These are phyloP conservation scores for Poecilia gillii DNA, from an alignment of 2,797 vertebrate species.

Conservation along the genomic window DNA sequence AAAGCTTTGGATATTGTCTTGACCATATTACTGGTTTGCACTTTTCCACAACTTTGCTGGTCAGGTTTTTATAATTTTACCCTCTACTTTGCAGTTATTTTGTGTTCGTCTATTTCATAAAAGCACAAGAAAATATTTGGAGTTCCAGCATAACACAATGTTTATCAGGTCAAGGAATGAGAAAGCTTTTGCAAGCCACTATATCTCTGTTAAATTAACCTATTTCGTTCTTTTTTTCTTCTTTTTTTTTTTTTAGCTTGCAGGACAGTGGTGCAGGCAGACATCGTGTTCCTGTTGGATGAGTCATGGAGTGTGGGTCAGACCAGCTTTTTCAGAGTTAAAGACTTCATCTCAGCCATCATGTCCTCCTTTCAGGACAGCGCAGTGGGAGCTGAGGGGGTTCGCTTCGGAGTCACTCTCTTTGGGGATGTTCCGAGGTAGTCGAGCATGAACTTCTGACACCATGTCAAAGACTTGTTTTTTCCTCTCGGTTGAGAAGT, in stretches of 20 bases:
- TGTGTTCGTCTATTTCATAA: background rate
- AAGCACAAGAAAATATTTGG: background rate
- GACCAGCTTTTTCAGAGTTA: slow-evolving; percentile 77
- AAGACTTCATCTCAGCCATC: slow-evolving; percentile 81
- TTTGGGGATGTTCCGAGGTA: slow-evolving; percentile 86
- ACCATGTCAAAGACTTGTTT: slow-evolving; percentile 4
- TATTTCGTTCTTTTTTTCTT: background rate
- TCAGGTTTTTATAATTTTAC: background rate
- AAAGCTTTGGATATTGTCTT: background rate
- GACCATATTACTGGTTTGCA: background rate
- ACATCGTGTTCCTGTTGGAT: slow-evolving; percentile 88
- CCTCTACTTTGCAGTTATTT: background rate
- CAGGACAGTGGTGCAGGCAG: slow-evolving; percentile 80
- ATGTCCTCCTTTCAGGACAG: slow-evolving; percentile 79
- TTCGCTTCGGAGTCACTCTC: slow-evolving; percentile 87
- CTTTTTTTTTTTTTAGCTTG: slow-evolving; percentile 76
- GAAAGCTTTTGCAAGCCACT: background rate
- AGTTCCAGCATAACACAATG: background rate
- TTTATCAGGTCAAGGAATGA: background rate
- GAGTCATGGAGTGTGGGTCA: slow-evolving; percentile 81
- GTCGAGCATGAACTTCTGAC: background rate
- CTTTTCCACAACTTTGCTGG: background rate
- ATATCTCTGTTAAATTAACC: background rate
- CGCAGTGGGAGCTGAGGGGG: slow-evolving; percentile 76
- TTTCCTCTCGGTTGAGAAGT: background rate